Evolutionary conservation across 2,888 invertebrate species (phyloP).

Genomic region (Mythimna impura): DNA sequence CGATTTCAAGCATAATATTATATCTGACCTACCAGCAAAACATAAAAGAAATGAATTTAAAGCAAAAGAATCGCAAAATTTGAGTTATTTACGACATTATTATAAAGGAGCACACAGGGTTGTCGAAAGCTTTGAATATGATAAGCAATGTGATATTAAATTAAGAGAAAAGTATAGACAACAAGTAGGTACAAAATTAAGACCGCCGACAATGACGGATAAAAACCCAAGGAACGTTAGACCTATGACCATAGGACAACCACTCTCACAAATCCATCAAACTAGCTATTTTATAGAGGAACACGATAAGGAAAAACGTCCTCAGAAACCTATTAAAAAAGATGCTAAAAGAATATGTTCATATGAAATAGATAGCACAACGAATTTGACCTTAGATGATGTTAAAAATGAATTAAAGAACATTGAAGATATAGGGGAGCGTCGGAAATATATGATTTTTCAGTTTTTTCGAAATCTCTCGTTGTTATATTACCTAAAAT

Average conservation of each 20-base stretch:
- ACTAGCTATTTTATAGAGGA: background rate
- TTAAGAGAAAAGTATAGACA: conserved; percentile 72
- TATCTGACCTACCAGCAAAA: conserved; percentile 13
- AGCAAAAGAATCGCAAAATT: conserved; percentile 28
- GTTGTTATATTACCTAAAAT: too few species aligned
- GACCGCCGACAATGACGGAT: conserved; percentile 67
- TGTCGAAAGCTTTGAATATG: conserved; percentile 48
- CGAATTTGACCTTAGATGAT: conserved; percentile 21
- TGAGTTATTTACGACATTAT: conserved; percentile 13
- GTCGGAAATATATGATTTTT: too few species aligned
- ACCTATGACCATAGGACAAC: conserved; percentile 77
- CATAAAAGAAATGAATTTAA: conserved; percentile 17
- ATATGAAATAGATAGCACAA: conserved; percentile 13
- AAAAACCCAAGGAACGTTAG: conserved; percentile 80
- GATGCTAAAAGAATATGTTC: conserved; percentile 17
- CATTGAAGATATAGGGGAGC: background rate
- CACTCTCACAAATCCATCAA: conserved; percentile 39
- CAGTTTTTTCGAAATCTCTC: too few species aligned
- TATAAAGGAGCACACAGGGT: conserved; percentile 52
- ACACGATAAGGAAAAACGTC: background rate
- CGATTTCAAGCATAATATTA: conserved; percentile 10
- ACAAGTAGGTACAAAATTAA: conserved; percentile 70
- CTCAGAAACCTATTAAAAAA: conserved; percentile 5
- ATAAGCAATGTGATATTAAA: conserved; percentile 71
- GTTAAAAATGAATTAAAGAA: conserved; percentile 1